Conservation (phyloP, 2,888 invertebrate genomes). For the Argyra leucocephala region DNA sequence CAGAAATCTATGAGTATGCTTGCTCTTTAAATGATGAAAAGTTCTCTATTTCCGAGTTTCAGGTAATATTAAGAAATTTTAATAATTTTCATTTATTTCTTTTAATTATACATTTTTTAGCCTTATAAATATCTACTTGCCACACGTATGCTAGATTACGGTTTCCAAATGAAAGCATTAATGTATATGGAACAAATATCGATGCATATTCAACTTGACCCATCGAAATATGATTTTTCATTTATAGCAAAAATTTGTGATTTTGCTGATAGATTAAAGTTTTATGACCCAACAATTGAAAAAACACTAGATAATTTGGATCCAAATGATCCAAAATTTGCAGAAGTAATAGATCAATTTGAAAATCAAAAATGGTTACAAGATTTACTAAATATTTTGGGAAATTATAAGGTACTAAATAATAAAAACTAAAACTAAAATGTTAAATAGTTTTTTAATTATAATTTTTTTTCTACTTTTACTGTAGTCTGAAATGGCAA, state of each 20-base stretch:
- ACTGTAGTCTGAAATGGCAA: neutral
- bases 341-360: conserved; percentile 28
- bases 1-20: conserved; percentile 92
- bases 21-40: conserved; percentile 65
- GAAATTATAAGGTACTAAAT: conserved; percentile 25
- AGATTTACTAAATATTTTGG: conserved; percentile 34
- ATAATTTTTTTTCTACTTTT: conserved; percentile 9
- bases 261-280: conserved; percentile 56
- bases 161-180: conserved; percentile 68
- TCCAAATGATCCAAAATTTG: conserved; percentile 30
- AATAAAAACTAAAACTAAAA: neutral
- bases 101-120: conserved; percentile 44
- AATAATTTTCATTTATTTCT: conserved; percentile 9
- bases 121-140: conserved; percentile 78
- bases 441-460: neutral
- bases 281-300: conserved; percentile 53
- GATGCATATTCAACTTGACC: conserved; percentile 53
- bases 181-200: conserved; percentile 76
- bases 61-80: conserved; percentile 44
- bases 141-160: conserved; percentile 65
- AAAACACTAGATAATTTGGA: conserved; percentile 36
- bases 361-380: conserved; percentile 42
- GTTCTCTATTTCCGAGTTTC: conserved; percentile 64
- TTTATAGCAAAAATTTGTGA: conserved; percentile 48
- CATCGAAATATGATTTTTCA: conserved; percentile 45